A percentile compares a stretch with the other conserved stretches of the same genome.
Evolutionary conservation across 2,113 vertebrate genomes (phyloP).

Genomic region (Toxotes chatareus): DNA sequence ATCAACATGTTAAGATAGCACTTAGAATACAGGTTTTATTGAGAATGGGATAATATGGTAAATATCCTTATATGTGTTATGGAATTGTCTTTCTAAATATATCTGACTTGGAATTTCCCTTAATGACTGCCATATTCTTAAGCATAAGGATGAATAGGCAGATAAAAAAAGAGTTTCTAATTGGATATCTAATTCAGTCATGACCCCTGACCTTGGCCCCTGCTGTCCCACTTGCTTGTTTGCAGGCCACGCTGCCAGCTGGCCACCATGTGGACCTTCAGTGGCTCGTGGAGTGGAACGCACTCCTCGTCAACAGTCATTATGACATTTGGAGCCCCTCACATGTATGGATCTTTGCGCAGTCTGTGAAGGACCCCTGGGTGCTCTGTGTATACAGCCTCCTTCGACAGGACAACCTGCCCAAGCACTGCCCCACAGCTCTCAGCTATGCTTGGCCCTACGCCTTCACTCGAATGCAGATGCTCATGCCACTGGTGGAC

Average conservation of each 20-base stretch:
- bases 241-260: conserved; percentile 86
- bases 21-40: conserved; percentile 17
- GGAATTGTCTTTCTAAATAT: neutral
- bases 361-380: conserved; percentile 97
- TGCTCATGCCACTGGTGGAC: conserved; percentile 95
- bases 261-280: conserved; percentile 94
- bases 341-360: conserved; percentile 97
- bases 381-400: conserved; percentile 96
- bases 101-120: neutral
- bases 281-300: conserved; percentile 97
- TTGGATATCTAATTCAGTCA: neutral
- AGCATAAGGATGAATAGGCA: neutral
- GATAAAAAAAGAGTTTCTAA: neutral
- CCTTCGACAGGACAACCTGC: conserved; percentile 94
- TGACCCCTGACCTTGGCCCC: conserved; percentile 39
- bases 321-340: conserved; percentile 97
- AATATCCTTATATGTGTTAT: neutral
- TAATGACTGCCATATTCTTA: neutral
- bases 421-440: conserved; percentile 94
- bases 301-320: conserved; percentile 92
- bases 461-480: conserved; percentile 93
- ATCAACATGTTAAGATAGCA: neutral
- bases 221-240: neutral
- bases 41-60: neutral
- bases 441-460: conserved; percentile 98